Evolutionary conservation across 2,113 vertebrate species (phyloP), one percentile per base, ranked within the genome.

Genomic region (Callionymus lyra): DNA sequence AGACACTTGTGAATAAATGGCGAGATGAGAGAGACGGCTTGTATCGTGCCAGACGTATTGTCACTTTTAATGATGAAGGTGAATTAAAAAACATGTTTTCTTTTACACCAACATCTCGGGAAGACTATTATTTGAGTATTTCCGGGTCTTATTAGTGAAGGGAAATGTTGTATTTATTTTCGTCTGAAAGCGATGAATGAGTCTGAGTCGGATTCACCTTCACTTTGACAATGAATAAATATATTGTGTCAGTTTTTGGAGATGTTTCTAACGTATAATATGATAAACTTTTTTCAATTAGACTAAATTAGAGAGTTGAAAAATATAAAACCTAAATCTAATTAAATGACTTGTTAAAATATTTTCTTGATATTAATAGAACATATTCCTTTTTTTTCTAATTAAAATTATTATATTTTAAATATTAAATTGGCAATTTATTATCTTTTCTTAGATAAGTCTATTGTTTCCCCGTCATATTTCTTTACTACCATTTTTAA

Each of bases 11-110:
- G 58, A 68, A 68, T 70, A 58, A 67, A 74, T 39, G 48, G 39
- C 50, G 43, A 56, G 34, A 54, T 38, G 41, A 44, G 50, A 56
- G 58, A 58, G 50, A 65, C 38, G 6, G 44, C 39, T 47, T 40
- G 15, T 47, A 60, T 53, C 41, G 52, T 68, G 56, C 55, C 54
- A 50, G 47, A 37, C 32, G 53, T 41, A 65, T 48, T 63, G 54
- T 65, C 49, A 17, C 35, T 70, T 12, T 14, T 50, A 60, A 69
- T 55, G 57, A 65, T 65, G 68, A 67, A 63, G 70, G 59, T 63
- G 55, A 77, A 79, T 58, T 17, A 74, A 66, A 74, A 72, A 60
- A 19, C 54, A 56, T 50, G 31, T 52, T 62, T 65, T 50, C 9
- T 61, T 62, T 53, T 48, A 56, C 42, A 54, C 44, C 3, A 71